These are phyloP conservation scores for Polypterus senegalus DNA, from an alignment of 2,113 vertebrate species.

Conservation along the genomic window DNA sequence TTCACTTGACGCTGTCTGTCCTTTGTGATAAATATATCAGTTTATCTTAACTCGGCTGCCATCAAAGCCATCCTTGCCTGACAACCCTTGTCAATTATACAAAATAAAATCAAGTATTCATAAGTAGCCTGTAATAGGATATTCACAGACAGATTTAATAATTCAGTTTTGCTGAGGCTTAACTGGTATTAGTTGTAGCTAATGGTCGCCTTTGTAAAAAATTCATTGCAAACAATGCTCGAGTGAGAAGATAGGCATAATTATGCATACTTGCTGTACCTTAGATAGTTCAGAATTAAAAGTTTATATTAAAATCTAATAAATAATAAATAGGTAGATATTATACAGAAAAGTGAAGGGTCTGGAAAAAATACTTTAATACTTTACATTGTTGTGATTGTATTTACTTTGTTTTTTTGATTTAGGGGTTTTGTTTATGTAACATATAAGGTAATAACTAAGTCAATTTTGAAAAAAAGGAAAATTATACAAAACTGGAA, in stretches of 20 bases:
- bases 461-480: no score
- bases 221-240: constrained; percentile 55
- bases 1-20: constrained; percentile 39
- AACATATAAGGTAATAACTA: no score
- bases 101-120: constrained; percentile 97
- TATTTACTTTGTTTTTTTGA: no score
- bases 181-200: constrained; percentile 64
- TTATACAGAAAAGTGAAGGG: no score
- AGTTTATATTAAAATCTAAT: constrained; percentile 19
- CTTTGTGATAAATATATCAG: constrained; percentile 41
- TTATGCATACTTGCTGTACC: constrained; percentile 55
- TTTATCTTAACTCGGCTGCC: constrained; percentile 59
- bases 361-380: no score
- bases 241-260: constrained; percentile 53
- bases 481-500: no score
- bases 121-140: constrained; percentile 78
- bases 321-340: no score
- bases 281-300: constrained; percentile 33
- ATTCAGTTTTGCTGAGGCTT: constrained; percentile 79
- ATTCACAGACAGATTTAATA: constrained; percentile 79
- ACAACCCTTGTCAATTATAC: constrained; percentile 81
- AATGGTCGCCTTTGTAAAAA: constrained; percentile 71
- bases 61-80: constrained; percentile 56
- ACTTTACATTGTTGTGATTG: no score
- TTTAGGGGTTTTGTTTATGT: no score